Percentiles rank a stretch among this genome's conserved stretches.
Evolutionary conservation across 2,888 invertebrate genomes (phyloP).

Genomic region (Iselma pallidipennis): DNA sequence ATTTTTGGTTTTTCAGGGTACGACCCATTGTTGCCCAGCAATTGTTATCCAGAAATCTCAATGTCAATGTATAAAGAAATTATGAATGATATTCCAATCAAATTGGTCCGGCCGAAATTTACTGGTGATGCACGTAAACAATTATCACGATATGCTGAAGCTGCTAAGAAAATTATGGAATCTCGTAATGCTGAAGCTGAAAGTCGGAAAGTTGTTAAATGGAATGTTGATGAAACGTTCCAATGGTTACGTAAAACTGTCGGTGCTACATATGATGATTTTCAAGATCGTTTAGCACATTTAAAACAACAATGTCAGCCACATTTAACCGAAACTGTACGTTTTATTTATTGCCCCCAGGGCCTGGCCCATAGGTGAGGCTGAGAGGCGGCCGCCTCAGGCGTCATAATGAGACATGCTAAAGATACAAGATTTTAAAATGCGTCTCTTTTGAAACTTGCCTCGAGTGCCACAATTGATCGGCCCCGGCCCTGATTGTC

Average conservation of each 20-base stretch:
- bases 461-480: too few species aligned
- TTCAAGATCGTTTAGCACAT: constrained; percentile 86
- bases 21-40: constrained; percentile 90
- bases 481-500: too few species aligned
- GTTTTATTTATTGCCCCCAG: neutral
- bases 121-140: constrained; percentile 96
- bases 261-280: constrained; percentile 93
- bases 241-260: constrained; percentile 92
- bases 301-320: constrained; percentile 95
- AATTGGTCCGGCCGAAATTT: constrained; percentile 92
- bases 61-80: constrained; percentile 96
- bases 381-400: too few species aligned
- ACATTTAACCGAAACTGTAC: constrained; percentile 86
- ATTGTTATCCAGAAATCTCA: constrained; percentile 90
- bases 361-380: too few species aligned
- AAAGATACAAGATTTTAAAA: too few species aligned
- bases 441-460: too few species aligned
- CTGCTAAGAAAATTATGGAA: constrained; percentile 96
- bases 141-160: constrained; percentile 83
- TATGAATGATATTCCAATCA: constrained; percentile 97
- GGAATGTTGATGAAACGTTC: constrained; percentile 98
- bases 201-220: constrained; percentile 95
- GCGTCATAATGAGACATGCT: too few species aligned
- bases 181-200: constrained; percentile 90
- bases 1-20: constrained; percentile 70